phyloP scores from a whole-genome alignment of 2,113 vertebrate genomes.

The Hoplias malabaricus region DNA sequence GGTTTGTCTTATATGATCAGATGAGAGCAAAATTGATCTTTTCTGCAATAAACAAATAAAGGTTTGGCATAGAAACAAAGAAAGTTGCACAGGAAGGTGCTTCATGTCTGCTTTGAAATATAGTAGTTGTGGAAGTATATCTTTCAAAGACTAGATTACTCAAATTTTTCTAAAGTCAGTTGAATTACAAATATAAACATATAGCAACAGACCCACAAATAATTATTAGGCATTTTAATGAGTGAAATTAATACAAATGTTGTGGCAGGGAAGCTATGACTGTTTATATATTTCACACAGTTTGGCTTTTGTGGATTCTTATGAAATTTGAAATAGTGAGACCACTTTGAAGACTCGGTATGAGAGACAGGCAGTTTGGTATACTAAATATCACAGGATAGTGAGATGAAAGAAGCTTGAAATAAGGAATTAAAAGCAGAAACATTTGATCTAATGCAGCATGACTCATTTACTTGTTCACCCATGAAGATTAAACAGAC shows the following conservation, averaged over 20 bases:
- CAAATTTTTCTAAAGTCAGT: no score
- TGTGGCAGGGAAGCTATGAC: not conserved
- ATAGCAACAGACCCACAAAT: no score
- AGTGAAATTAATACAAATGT: not conserved
- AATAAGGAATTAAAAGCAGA: not conserved
- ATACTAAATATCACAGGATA: not conserved
- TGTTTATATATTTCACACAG: not conserved
- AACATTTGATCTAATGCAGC: slow-evolving; percentile 8
- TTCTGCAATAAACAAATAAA: no score
- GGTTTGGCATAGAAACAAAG: no score
- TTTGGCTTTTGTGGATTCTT: not conserved
- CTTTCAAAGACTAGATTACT: no score
- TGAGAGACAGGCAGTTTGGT: not conserved
- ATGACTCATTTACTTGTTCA: not conserved
- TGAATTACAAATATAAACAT: no score
- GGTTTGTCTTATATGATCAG: no score
- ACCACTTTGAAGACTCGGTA: not conserved
- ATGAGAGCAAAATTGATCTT: no score
- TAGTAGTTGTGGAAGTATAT: no score
- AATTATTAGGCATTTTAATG: no score
- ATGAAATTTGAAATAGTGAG: not conserved
- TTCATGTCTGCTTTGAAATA: no score
- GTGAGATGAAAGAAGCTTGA: not conserved
- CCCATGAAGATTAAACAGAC: not conserved
- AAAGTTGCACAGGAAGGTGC: no score